Evolutionary conservation across 2,888 invertebrate species (phyloP), one percentile per base, ranked within the genome.

Genomic region (Leucophenga maculata): DNA sequence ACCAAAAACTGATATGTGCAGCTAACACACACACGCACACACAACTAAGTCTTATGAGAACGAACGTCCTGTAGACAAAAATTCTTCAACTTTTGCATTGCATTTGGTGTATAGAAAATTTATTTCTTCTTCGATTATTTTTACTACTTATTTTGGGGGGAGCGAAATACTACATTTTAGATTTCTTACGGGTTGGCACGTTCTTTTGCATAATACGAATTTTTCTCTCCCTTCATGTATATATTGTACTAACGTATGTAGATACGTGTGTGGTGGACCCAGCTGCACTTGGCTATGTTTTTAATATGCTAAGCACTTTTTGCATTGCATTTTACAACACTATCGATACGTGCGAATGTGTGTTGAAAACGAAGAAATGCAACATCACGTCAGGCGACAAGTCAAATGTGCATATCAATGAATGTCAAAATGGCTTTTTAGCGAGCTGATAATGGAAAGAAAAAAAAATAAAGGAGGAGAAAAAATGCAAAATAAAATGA

Each of bases 351-450:
- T 57, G 65, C 52, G 71, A 26, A 48, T 66, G 69, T 39, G 8
- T 39, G 60, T 67, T 67, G 62, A 66, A 68, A 69, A 71, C 69
- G 70, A 20, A 26, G 6, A 14, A 26, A 13, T 20, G 55, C 20
- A 14, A 22, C 14, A 22, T 39, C 22, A 55, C 22, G 55, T 22
- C 22, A 22, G 52, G 78, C 75, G 74, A 79, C 80, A 79, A 73
- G 80, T 80, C 78, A 78, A 78, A 78, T 78, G 78, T 73, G 78
- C 78, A 80, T 78, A 78, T 78, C 78, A 78, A 78, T 78, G 80
- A 75, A 78, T 78, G 78, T 78, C 78, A 78, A 76, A 78, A 73
- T 74, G 20, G 55, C 69, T 72, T 78, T 78, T 77, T 78, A 72
- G 75, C 80, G 80, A 80, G 77, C 80, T 80, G 78, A 78, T 78